Conservation (phyloP, 2,888 invertebrate genomes). For the Lepetodrilus schrolli region DNA sequence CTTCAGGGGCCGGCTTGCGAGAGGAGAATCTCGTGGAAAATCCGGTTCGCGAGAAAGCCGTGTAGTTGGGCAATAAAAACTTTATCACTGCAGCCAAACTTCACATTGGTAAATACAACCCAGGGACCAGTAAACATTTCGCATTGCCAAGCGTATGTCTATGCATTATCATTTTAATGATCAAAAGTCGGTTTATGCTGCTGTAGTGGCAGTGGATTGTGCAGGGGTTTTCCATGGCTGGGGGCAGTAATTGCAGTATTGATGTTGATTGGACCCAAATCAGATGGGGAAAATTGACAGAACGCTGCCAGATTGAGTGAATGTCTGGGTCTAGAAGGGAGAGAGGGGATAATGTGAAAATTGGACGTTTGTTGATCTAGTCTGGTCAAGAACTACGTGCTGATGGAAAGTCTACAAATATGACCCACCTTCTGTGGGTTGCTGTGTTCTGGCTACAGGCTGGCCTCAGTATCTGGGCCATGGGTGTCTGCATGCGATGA, state of each 20-base stretch:
- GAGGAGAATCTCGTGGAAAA: too few species aligned
- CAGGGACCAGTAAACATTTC: too few species aligned
- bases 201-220: too few species aligned
- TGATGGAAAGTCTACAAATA: constrained; percentile 8
- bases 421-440: not conserved
- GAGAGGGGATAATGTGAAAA: constrained; percentile 19
- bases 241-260: not conserved
- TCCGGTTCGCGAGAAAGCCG: too few species aligned
- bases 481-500: constrained; percentile 17
- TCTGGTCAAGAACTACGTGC: constrained; percentile 1
- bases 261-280: not conserved
- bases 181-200: too few species aligned
- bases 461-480: not conserved
- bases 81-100: too few species aligned
- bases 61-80: too few species aligned
- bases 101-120: too few species aligned
- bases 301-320: not conserved
- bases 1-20: too few species aligned
- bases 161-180: too few species aligned
- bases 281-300: constrained; percentile 10
- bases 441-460: constrained; percentile 2
- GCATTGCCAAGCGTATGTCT: too few species aligned
- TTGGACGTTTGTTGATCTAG: constrained; percentile 20
- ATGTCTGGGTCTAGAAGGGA: not conserved
- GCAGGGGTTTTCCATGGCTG: too few species aligned